phyloP scores from a whole-genome alignment of 2,888 invertebrate genomes.

The Agrotis clavis region DNA sequence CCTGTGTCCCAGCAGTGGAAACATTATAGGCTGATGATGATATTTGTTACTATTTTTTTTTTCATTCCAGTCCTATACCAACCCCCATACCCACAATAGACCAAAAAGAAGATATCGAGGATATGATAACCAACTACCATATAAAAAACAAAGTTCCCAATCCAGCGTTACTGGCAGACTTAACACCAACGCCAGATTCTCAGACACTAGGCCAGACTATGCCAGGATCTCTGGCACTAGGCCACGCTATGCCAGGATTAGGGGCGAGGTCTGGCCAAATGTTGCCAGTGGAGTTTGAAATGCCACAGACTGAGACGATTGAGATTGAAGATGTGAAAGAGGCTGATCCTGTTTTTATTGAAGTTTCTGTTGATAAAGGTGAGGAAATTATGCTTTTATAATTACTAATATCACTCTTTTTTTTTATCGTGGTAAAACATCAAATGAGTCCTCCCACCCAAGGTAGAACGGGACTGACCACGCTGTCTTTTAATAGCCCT shows the following conservation, averaged over 20 bases:
- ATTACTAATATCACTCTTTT: too few species aligned
- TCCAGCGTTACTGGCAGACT: conserved; percentile 51
- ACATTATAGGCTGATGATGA: too few species aligned
- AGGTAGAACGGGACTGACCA: too few species aligned
- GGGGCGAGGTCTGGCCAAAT: background rate
- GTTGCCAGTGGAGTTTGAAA: conserved; percentile 9
- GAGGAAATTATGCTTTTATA: background rate
- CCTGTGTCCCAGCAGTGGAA: too few species aligned
- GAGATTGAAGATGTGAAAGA: conserved; percentile 36
- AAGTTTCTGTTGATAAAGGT: conserved; percentile 80
- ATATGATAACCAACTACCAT: conserved; percentile 82
- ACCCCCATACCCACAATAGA: conserved; percentile 21
- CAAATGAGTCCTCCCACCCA: too few species aligned
- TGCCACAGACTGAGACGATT: background rate
- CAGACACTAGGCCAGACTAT: too few species aligned
- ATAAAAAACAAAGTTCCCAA: conserved; percentile 78
- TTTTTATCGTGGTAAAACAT: too few species aligned
- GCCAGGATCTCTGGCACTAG: too few species aligned
- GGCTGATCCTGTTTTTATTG: conserved; percentile 77
- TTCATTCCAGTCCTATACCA: conserved; percentile 3
- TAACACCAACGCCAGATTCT: background rate
- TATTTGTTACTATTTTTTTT: background rate
- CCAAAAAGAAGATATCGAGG: conserved; percentile 80
- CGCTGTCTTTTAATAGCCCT: too few species aligned
- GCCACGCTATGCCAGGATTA: background rate